Base-by-base conservation (phyloP, 2,797 vertebrate genomes). In the Crenichthys baileyi region DNA sequence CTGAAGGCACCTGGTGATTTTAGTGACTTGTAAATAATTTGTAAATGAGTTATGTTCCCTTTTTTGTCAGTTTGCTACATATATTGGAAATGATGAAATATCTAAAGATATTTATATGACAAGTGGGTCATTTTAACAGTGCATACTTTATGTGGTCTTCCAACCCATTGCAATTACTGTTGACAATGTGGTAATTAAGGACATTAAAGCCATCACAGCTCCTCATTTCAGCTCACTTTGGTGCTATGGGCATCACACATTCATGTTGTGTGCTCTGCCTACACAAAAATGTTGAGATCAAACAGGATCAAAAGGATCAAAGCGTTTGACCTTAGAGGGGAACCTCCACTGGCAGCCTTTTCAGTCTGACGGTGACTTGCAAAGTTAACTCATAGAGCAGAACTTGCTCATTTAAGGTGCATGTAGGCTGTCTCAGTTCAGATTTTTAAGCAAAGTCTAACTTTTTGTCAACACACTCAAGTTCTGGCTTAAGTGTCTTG, bases 11-110 rank as follows among this genome's bases (percentile, higher is more conserved):
- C 91, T 89, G 84, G 81, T 76, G 61, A 91, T 90, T 92, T 84
- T 83, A 89, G 67, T 87, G 77, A 88, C 78, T 83, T 96, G 95
- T 95, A 94, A 77, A 95, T 96, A 95, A 85, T 90, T 79, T 95
- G 94, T 95, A 94, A 92, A 94, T 94, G 61, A 81, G 90, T 90
- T 58, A 5, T 91, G 71, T 93, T 83, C 36, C 79, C 78, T 75
- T 87, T 91, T 78, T 78, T 87, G 87, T 78, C 75, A 53, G 71
- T 83, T 78, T 90, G 75, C 76, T 83, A 76, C 80, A 73, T 78
- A 70, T 81, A 82, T 92, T 87, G 90, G 68, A 87, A 91, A 79
- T 90, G 55, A 87, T 86, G 77, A 82, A 81, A 72, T 85, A 80
- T 89, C 89, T 72, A 48, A 36, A 36, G 13, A 26, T 80, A 92